phyloP scores from a whole-genome alignment of 2,888 invertebrate genomes.

The Mesoligia furuncula region DNA sequence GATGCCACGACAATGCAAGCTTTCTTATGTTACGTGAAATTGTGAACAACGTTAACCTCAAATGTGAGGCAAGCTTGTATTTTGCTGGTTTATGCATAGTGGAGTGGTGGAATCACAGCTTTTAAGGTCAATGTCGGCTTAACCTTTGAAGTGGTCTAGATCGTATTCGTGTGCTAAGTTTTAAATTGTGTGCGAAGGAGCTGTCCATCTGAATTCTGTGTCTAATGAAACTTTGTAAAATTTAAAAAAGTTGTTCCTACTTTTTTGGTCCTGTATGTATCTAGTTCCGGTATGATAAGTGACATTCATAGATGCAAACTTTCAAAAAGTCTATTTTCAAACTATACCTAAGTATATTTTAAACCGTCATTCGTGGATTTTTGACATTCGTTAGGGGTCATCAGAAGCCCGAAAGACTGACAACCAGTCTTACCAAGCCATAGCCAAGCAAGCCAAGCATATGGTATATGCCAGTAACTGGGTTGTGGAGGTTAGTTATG shows the following conservation, averaged over 20 bases:
- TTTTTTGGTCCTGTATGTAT: not conserved
- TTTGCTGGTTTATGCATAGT: slow-evolving; percentile 21
- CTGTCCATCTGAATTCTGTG: not conserved
- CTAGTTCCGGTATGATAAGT: not conserved
- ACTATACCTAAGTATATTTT: not conserved
- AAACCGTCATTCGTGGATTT: too few relatives aligned
- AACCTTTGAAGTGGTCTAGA: not conserved
- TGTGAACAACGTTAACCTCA: slow-evolving; percentile 61
- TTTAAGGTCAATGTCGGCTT: not conserved
- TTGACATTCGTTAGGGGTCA: too few relatives aligned
- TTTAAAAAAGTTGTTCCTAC: too few relatives aligned
- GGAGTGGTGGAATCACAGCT: not conserved
- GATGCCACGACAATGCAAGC: slow-evolving; percentile 77
- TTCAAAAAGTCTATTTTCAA: not conserved
- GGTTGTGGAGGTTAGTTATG: not conserved
- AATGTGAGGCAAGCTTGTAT: slow-evolving; percentile 28
- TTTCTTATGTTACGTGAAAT: slow-evolving; percentile 66
- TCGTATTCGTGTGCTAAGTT: not conserved
- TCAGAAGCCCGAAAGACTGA: too few relatives aligned
- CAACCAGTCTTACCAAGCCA: too few relatives aligned
- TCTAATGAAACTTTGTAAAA: not conserved
- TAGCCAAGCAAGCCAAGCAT: too few relatives aligned
- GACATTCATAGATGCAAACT: not conserved
- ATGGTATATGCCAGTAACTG: not conserved
- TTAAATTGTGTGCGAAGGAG: not conserved